Evolutionary conservation across 2,797 vertebrate species (phyloP), one percentile per base, ranked within the genome.

Genomic region (Sphaeramia orbicularis): DNA sequence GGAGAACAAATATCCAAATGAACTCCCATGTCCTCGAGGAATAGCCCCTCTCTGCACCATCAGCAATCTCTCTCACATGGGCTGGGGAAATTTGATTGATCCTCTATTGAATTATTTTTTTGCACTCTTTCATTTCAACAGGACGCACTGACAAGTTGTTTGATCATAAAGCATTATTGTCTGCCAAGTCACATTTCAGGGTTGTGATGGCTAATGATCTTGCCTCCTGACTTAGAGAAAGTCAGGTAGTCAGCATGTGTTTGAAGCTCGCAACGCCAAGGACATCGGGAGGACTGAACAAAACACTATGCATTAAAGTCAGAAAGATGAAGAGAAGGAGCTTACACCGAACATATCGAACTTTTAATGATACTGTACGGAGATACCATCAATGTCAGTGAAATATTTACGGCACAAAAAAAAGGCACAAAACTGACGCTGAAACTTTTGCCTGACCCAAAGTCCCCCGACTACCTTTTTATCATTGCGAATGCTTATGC

Each of bases 1-100:
- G 92, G 91, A 93, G 93, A 93, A 95, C 95, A 96, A 95, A 95
- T 96, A 95, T 95, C 92, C 90, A 90, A 93, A 94, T 94, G 93
- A 94, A 93, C 93, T 92, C 79, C 74, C 56, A 85, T 95, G 95
- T 95, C 94, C 95, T 96, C 94, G 93, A 95, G 95, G 95, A 93
- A 91, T 91, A 89, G 89, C 89, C 68, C 85, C 93, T 94, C 94
- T 78, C 85, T 94, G 92, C 93, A 95, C 92, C 89, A 95, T 95
- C 91, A 95, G 93, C 91, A 95, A 86, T 94, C 94, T 93, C 92
- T 92, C 93, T 92, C 91, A 92, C 94, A 80, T 78, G 76, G 76
- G 87, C 92, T 75, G 72, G 87, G 72, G 78, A 91, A 92, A 92
- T 93, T 93, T 91, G 89, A 96, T 95, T 96, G 92, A 96, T 95